Base-by-base conservation (phyloP, 2,888 invertebrate genomes). In the Meloe dianella region DNA sequence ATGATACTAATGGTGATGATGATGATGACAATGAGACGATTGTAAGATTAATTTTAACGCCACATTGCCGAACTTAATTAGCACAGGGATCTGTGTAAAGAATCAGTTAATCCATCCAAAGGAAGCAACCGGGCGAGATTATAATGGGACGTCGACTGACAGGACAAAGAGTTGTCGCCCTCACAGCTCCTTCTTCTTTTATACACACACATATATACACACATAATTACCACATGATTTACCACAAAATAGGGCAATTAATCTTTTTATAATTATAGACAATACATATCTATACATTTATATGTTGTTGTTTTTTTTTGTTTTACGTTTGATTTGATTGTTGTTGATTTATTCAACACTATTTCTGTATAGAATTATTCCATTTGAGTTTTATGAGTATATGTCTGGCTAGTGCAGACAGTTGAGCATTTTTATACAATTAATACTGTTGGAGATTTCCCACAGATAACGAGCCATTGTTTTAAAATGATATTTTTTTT, bases 401-500 rank as follows among this genome's bases (percentile, higher is more conserved):
- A 62, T 63, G 64, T 67, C 71, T 66, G 60, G 35, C 57, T 64
- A 65, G 51, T 60, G 56, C 67, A 70, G 71, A 71, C 72, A 65
- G 61, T 54, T 60, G 66, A 62, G 63, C 67, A 71, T 68, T 62
- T 71, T 71, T 60, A 64, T 38, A 68, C 68, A 69, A 68, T 66
- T 63, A 70, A 70, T 64, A 64, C 61, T 24, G 32, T 27, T 61
- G 35, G 60, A 64, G 73, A 73, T 73, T 73, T 76, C 76, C 69
- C 77, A 77, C 75, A 74, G 73, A 75, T 75, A 75, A 77, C 73
- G 70, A 75, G 71, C 70, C 71, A 77, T 77, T 77, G 77, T 77
- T 74, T 72, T 65, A 63, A 71, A 67, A 75, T 72, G 71, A 74
- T 72, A 67, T 71, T 64, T 56, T 72, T 73, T 74, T 72, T 74